phyloP scores from a whole-genome alignment of 2,888 invertebrate genomes.

The Habrosyne pyritoides region DNA sequence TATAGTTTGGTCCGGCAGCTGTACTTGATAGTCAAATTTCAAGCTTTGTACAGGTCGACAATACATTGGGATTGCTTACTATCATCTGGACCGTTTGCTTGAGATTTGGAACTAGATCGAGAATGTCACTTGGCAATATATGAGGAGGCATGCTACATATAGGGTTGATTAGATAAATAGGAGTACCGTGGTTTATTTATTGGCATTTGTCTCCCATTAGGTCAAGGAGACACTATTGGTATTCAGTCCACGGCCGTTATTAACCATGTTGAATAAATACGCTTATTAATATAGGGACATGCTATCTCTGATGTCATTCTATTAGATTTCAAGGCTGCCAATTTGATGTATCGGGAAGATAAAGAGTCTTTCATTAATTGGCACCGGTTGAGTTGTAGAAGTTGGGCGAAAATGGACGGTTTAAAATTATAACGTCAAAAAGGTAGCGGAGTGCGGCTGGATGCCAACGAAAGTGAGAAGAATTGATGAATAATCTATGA shows the following conservation, averaged over 20 bases:
- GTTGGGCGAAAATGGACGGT: not conserved
- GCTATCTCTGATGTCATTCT: constrained; percentile 10
- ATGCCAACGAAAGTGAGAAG: too few relatives aligned
- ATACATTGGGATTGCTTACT: too few relatives aligned
- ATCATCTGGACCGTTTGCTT: too few relatives aligned
- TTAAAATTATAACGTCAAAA: not conserved
- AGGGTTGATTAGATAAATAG: too few relatives aligned
- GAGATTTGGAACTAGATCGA: too few relatives aligned
- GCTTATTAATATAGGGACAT: constrained; percentile 23
- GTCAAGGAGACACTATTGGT: constrained; percentile 21
- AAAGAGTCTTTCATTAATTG: not conserved
- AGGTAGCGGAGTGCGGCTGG: not conserved
- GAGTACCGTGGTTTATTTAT: too few relatives aligned
- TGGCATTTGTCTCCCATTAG: constrained; percentile 17
- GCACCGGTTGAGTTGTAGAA: not conserved
- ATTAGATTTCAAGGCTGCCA: not conserved
- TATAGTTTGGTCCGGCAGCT: too few relatives aligned
- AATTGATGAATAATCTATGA: too few relatives aligned
- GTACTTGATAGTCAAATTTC: too few relatives aligned
- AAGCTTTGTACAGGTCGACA: too few relatives aligned
- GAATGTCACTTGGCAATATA: too few relatives aligned
- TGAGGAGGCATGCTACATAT: too few relatives aligned
- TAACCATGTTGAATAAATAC: constrained; percentile 20
- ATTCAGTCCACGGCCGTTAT: constrained; percentile 35
- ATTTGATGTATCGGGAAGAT: not conserved